Evolutionary conservation across 53 echinoderm and acorn worm genomes (phyloP).

Genomic region (Echinometra lucunter): DNA sequence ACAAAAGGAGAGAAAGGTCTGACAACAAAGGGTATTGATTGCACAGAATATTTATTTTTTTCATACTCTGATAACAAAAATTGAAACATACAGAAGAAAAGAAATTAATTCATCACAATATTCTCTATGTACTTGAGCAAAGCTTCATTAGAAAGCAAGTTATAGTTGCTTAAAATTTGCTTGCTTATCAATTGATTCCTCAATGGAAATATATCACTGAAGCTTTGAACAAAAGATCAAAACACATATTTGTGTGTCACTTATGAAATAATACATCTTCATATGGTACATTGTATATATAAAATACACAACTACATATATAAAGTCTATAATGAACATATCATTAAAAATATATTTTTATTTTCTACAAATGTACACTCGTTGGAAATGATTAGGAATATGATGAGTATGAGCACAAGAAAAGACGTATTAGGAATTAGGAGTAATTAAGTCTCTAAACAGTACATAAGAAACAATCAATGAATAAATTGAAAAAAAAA

Average conservation of each 20-base stretch:
- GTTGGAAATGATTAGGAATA: not conserved
- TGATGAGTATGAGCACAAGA: not conserved
- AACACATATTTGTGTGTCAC: not conserved
- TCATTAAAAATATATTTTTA: not conserved
- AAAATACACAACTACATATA: slow-evolving; percentile 11
- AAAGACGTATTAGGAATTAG: not conserved
- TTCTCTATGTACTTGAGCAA: not conserved
- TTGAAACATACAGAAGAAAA: not conserved
- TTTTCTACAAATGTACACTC: slow-evolving; percentile 30
- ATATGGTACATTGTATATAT: not conserved
- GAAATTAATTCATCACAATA: not conserved
- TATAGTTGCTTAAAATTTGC: not conserved
- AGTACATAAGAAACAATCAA: not conserved
- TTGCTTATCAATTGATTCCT: too few species aligned
- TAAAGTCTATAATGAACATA: slow-evolving; percentile 1
- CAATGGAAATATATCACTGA: too few species aligned
- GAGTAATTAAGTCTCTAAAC: not conserved
- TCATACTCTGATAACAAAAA: not conserved
- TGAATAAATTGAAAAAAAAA: not conserved
- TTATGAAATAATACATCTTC: slow-evolving; percentile 17
- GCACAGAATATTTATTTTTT: not conserved
- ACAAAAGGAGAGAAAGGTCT: too few species aligned
- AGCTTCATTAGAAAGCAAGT: not conserved
- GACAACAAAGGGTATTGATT: not conserved
- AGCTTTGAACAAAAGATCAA: not conserved